Evolutionary conservation across 2,797 vertebrate species (phyloP), one percentile per base, ranked within the genome.

Genomic region (Limnodromus scolopaceus): DNA sequence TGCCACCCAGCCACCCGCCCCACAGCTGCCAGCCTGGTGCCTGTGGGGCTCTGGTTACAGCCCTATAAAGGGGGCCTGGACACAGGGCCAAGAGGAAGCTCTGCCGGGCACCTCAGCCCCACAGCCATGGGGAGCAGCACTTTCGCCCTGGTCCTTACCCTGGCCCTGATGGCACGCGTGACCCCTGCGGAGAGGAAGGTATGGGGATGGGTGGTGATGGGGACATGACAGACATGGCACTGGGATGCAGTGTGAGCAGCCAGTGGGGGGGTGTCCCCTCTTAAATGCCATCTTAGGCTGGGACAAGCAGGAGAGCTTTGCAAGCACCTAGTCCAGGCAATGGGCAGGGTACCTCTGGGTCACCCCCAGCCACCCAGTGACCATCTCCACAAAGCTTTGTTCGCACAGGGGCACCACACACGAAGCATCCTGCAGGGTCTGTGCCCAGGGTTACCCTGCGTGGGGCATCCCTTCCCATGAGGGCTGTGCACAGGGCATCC

Each of bases 81-180:
- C 2, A 2, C 9, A 2, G 68, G 30, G 25, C 48, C 1, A 3
- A 4, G 25, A 45, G 25, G 28, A 17, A 83, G 41, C 39, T 0
- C 24, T 46, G 38, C 15, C 0, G 5, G 5, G 20, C 0, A 0
- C 18, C 49, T 46, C 2, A 51, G 39, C 46, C 43, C 43, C 3
- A 2, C 1, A 1, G 41, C 41, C 38, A 94, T 93, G 94, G 27
- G 23, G n/a, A 84, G 68, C 2, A 0, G 16, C 1, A 0, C 22
- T 20, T 51, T 90, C 11, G 2, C 61, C 79, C 64, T 90, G 68
- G 22, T 89, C 64, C 48, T 96, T 2, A 0, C 28, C 3, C 25
- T 84, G 30, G 36, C 28, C 6, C 39, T 90, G 60, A 41, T 17
- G 5, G 13, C 13, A 0, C 9, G 34, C 0, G 2, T 9, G 46